Percentiles rank a stretch among this genome's conserved stretches.
Conservation (phyloP, 2,888 invertebrate genomes). For the Drosophila mayaguana region DNA sequence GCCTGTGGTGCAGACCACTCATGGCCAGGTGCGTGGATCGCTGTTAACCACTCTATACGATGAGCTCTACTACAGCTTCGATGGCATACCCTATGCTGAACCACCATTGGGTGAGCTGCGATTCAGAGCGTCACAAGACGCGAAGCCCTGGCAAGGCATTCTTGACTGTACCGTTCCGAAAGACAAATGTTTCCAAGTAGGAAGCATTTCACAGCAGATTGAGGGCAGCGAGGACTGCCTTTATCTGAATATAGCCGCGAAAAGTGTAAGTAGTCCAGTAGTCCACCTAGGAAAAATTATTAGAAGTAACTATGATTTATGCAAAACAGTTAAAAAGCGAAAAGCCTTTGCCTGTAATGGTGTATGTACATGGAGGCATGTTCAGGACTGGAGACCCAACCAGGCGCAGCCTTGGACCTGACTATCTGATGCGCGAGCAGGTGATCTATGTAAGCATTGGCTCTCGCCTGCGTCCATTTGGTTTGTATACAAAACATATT, state of each 20-base stretch:
- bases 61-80: constrained; percentile 72
- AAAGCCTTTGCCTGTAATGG: constrained; percentile 67
- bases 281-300: too few species aligned
- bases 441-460: constrained; percentile 84
- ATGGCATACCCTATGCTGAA: constrained; percentile 77
- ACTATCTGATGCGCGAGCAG: constrained; percentile 83
- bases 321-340: constrained; percentile 46
- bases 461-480: constrained; percentile 85
- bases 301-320: not conserved
- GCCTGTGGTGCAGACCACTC: constrained; percentile 67
- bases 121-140: constrained; percentile 81
- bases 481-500: constrained; percentile 33
- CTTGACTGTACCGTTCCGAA: constrained; percentile 60
- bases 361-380: constrained; percentile 68
- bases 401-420: constrained; percentile 80
- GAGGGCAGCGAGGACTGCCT: constrained; percentile 80
- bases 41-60: constrained; percentile 69
- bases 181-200: constrained; percentile 62
- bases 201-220: constrained; percentile 54
- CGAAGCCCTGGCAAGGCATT: constrained; percentile 83
- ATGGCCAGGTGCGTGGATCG: constrained; percentile 75
- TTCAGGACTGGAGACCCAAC: constrained; percentile 67
- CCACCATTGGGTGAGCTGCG: constrained; percentile 71
- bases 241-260: constrained; percentile 72
- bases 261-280: constrained; percentile 47